These are phyloP conservation scores for Calephelis virginiensis DNA, from an alignment of 1,140 invertebrate genomes.

Conservation along the genomic window DNA sequence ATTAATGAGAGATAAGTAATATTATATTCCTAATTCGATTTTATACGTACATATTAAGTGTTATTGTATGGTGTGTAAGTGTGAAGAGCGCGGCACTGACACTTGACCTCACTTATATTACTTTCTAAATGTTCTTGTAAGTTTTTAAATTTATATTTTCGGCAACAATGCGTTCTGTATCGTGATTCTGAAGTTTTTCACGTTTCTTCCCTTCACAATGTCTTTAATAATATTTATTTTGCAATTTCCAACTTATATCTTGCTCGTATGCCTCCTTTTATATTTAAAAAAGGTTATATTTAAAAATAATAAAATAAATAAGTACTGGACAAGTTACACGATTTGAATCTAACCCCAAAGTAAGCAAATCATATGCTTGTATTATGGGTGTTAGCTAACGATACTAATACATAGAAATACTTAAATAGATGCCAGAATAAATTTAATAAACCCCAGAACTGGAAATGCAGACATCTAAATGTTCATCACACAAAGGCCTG, in stretches of 20 bases:
- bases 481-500: too few relatives aligned
- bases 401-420: too few relatives aligned
- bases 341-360: too few relatives aligned
- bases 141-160: slow-evolving; percentile 32
- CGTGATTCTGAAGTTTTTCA: slow-evolving; percentile 45
- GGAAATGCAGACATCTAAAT: too few relatives aligned
- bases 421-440: too few relatives aligned
- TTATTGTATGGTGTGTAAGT: slow-evolving; percentile 22
- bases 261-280: too few relatives aligned
- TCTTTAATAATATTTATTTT: slow-evolving; percentile 47
- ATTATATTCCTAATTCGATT: not conserved
- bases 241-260: not conserved
- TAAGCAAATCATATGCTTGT: too few relatives aligned
- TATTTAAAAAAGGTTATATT: too few relatives aligned
- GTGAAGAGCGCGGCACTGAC: slow-evolving; percentile 39
- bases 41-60: slow-evolving; percentile 1
- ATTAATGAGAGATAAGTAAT: not conserved
- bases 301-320: too few relatives aligned
- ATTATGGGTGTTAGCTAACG: too few relatives aligned
- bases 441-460: too few relatives aligned
- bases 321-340: too few relatives aligned
- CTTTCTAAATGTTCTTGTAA: slow-evolving; percentile 57
- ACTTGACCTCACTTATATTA: slow-evolving; percentile 53
- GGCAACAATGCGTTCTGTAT: slow-evolving; percentile 25
- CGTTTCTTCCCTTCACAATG: slow-evolving; percentile 58